Evolutionary conservation across 2,797 vertebrate species (phyloP).

Genomic region (Coreius guichenoti): DNA sequence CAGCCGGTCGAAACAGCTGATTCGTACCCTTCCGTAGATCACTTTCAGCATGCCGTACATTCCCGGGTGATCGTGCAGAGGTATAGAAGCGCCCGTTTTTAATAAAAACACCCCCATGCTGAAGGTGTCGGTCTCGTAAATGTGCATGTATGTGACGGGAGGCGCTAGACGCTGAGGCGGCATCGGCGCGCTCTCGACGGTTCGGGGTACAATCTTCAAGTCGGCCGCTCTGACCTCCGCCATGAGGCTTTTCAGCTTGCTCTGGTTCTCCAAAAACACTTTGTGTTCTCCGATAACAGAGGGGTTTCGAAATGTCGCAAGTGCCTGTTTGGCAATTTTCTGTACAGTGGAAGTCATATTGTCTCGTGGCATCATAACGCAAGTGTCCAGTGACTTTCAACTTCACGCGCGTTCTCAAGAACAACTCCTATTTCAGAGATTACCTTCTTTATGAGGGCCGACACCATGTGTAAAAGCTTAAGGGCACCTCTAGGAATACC

Average conservation of each 20-base stretch:
- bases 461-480: not conserved
- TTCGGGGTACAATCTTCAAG: slow-evolving; percentile 82
- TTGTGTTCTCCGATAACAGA: slow-evolving; percentile 68
- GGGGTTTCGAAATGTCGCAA: slow-evolving; percentile 82
- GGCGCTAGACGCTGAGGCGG: slow-evolving; percentile 69
- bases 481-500: not conserved
- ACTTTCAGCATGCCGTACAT: slow-evolving; percentile 95
- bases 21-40: slow-evolving; percentile 88
- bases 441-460: not conserved
- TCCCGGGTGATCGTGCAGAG: slow-evolving; percentile 94
- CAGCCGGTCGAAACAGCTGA: slow-evolving; percentile 90
- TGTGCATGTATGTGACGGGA: slow-evolving; percentile 97
- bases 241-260: slow-evolving; percentile 82
- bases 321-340: slow-evolving; percentile 89
- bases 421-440: slow-evolving; percentile 19
- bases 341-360: slow-evolving; percentile 90
- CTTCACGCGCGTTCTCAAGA: not conserved
- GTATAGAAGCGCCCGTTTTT: slow-evolving; percentile 88
- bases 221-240: slow-evolving; percentile 86
- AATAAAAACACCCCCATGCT: slow-evolving; percentile 95
- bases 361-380: slow-evolving; percentile 83
- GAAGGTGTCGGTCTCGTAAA: slow-evolving; percentile 91
- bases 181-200: slow-evolving; percentile 61
- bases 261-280: slow-evolving; percentile 82
- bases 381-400: slow-evolving; percentile 29